phyloP scores from a whole-genome alignment of 1,140 invertebrate genomes.

The Leucophenga varia region DNA sequence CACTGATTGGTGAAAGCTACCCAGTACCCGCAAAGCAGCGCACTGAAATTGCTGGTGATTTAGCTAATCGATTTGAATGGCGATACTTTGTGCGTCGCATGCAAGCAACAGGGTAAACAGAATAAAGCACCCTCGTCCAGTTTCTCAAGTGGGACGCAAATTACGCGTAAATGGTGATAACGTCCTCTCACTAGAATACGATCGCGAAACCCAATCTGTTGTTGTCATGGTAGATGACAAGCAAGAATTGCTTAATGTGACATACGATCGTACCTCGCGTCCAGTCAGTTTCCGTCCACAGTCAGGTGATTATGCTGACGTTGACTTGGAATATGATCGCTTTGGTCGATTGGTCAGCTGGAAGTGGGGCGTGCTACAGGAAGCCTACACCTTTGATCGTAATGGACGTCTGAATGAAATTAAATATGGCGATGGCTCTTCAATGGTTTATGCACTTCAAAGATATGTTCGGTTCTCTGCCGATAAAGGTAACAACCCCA shows the following conservation, averaged over 20 bases:
- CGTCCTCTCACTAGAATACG: constrained; percentile 88
- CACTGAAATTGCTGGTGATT: constrained; percentile 83
- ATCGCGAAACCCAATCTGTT: constrained; percentile 84
- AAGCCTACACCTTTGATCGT: constrained; percentile 85
- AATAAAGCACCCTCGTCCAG: constrained; percentile 65
- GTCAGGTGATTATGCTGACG: constrained; percentile 79
- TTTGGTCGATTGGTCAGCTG: constrained; percentile 87
- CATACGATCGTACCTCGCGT: constrained; percentile 87
- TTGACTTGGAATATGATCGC: constrained; percentile 90
- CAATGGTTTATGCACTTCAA: constrained; percentile 83
- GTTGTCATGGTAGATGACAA: constrained; percentile 88
- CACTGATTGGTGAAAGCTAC: constrained; percentile 82
- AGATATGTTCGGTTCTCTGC: constrained; percentile 86
- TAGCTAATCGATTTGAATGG: constrained; percentile 94
- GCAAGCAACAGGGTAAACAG: constrained; percentile 62
- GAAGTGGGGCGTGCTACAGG: constrained; percentile 88
- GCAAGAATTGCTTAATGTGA: constrained; percentile 85
- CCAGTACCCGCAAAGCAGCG: constrained; percentile 87
- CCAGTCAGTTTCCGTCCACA: constrained; percentile 87
- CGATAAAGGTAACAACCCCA: constrained; percentile 86
- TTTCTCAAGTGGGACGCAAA: constrained; percentile 81
- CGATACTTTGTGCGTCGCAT: constrained; percentile 79
- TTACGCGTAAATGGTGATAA: constrained; percentile 89
- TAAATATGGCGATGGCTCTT: constrained; percentile 82
- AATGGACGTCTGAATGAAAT: constrained; percentile 84